Evolutionary conservation across 2,797 vertebrate genomes (phyloP), one percentile per base, ranked within the genome.

Genomic region (Serranus cabrilla): DNA sequence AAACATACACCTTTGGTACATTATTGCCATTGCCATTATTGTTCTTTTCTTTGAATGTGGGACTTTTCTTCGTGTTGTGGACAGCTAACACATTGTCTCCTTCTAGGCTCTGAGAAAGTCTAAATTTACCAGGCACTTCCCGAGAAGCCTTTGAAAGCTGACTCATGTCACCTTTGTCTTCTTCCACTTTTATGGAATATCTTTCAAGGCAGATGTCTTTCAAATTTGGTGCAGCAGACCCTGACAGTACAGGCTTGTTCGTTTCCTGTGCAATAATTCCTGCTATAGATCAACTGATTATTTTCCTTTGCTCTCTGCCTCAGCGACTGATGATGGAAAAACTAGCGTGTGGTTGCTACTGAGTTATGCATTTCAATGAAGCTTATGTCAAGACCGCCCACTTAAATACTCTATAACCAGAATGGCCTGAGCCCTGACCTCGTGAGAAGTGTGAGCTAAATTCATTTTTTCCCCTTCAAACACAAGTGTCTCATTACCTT

Each of bases 341-440:
- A 92, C 89, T 90, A 88, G 86, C 87, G 87, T 74, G 75, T 85
- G 83, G 71, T 81, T 73, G 80, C 68, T 21, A 79, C 79, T 84
- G 89, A 93, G 84, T 90, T 90, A 88, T 95, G 90, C 85, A 93
- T 95, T 94, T 95, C 86, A 95, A 92, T 94, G 92, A 93, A 94
- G 83, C 75, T 85, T 70, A 91, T 94, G 90, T 94, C 88, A 93
- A 87, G 83, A 90, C 74, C 55, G 40, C 25, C 45, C 63, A 76
- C 80, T 76, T 83, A 58, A 69, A 81, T 85, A 72, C 85, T 93
- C 83, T 71, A 86, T 92, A 89, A 90, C 80, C 74, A 82, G 69
- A 83, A 86, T 78, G 81, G 74, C 84, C 77, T 52, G 60, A 57
- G 69, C 82, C 80, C 59, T 70, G 60, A 76, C 80, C 87, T 77